Conservation (phyloP, 1,140 invertebrate genomes). For the Hylaeus anthracinus region DNA sequence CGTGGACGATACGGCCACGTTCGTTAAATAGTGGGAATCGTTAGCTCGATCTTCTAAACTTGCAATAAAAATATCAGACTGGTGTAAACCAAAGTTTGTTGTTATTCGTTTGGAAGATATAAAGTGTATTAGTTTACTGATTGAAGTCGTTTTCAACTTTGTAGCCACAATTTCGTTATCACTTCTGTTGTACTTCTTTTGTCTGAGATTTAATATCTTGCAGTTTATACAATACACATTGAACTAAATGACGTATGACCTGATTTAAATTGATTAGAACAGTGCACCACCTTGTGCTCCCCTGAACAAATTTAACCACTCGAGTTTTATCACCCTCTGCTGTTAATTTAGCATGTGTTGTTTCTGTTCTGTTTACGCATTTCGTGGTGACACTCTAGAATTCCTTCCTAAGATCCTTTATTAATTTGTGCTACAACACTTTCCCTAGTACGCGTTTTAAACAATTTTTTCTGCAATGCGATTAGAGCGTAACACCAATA, state of each 20-base stretch:
- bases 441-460: background rate
- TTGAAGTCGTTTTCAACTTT: conserved; percentile 10
- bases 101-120: conserved; percentile 14
- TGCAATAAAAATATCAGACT: background rate
- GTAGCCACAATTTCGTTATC: conserved; percentile 23
- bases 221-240: conserved; percentile 8
- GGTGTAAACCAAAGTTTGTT: conserved; percentile 9
- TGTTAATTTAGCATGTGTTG: conserved; percentile 32
- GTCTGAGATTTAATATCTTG: conserved; percentile 18
- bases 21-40: conserved; percentile 6
- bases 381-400: background rate
- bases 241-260: conserved; percentile 25
- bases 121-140: conserved; percentile 18
- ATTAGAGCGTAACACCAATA: conserved; percentile 12
- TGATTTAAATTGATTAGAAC: conserved; percentile 29
- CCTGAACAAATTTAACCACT: background rate
- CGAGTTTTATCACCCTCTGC: conserved; percentile 6
- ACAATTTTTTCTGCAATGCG: conserved; percentile 7
- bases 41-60: conserved; percentile 20
- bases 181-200: conserved; percentile 14
- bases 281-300: conserved; percentile 16
- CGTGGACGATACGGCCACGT: conserved; percentile 3
- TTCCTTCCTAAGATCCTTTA: background rate
- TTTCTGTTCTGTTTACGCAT: conserved; percentile 17
- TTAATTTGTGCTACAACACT: conserved; percentile 8